These are phyloP conservation scores for Caprella mutica DNA, from an alignment of 2,888 invertebrate genomes.

Conservation along the genomic window DNA sequence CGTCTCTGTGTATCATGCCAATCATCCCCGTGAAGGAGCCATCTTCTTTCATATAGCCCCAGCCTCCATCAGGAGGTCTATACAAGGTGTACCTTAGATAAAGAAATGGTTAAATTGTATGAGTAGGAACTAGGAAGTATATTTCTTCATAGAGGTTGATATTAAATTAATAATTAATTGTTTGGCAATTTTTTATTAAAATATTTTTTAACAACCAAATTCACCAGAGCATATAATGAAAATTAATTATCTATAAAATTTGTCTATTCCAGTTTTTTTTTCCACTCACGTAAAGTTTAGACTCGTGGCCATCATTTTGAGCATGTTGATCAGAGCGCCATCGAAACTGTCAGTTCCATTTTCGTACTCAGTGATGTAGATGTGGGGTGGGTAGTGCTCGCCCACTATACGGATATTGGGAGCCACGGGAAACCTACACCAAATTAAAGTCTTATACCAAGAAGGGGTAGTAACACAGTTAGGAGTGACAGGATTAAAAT, in stretches of 20 bases:
- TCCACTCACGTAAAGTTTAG: conserved; percentile 5
- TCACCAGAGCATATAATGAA: too few species aligned
- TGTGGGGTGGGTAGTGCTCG: conserved; percentile 2
- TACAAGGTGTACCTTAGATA: not conserved
- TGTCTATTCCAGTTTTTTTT: too few species aligned
- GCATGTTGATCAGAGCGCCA: conserved; percentile 2
- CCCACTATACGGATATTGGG: not conserved
- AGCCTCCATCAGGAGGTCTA: not conserved
- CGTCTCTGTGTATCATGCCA: not conserved
- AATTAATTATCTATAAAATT: too few species aligned
- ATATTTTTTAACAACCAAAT: too few species aligned
- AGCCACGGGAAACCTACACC: conserved; percentile 4
- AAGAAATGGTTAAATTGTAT: too few species aligned
- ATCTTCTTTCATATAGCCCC: not conserved
- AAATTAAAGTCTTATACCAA: too few species aligned
- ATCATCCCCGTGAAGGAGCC: conserved; percentile 2
- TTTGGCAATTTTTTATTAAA: too few species aligned
- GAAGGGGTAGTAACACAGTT: too few species aligned
- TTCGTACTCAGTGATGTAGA: not conserved
- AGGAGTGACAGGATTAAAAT: too few species aligned
- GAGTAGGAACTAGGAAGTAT: too few species aligned
- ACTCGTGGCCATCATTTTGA: conserved; percentile 1
- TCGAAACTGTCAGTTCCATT: not conserved
- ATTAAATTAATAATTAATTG: too few species aligned
- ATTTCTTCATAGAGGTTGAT: too few species aligned